Evolutionary conservation across 1,140 invertebrate genomes (phyloP), one percentile per base, ranked within the genome.

Genomic region (Physella acuta): DNA sequence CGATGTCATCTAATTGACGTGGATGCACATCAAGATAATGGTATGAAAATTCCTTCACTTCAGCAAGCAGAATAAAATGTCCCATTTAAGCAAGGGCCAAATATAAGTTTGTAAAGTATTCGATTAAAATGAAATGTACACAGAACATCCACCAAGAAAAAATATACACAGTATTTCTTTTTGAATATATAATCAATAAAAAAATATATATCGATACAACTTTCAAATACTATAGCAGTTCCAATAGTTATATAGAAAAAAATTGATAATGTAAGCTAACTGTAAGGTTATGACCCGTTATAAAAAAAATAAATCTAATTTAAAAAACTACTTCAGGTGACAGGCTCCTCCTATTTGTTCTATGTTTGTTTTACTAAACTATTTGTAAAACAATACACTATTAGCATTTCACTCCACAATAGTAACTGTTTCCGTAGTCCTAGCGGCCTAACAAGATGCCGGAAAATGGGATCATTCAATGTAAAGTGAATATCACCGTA

Each of bases 1-100:
- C 39, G 56, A 59, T 61, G 59, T 61, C 59, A 61, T 61, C 59
- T 39, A 36, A 61, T 37, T 36, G 33, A 37, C 28, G 28, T 26
- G n/a, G n/a, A n/a, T n/a, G n/a, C n/a, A 44, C 20, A 44, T 11
- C 39, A 44, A 44, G 8, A 20, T 44, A 20, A 11, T 11, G 8
- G 39, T 20, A 44, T 44, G 39, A 11, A 20, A 44, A 44, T 44
- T 20, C 20, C 8, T 11, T 8, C 20, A 8, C 39, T 44, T 44
- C 39, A 44, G 8, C 39, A 44, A 44, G 39, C 8, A 44, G n/a
- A n/a, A n/a, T n/a, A n/a, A n/a, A n/a, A n/a, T n/a, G n/a, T n/a
- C n/a, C n/a, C 20, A 44, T 44, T 44, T 44, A 8, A 8, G 20
- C 39, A 11, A 44, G 20, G 20, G 8, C 8, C 39, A 44, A 8